A percentile compares a stretch with the other conserved stretches of the same genome.
phyloP scores from a whole-genome alignment of 2,888 invertebrate species.

The Pseudanteris insignis region DNA sequence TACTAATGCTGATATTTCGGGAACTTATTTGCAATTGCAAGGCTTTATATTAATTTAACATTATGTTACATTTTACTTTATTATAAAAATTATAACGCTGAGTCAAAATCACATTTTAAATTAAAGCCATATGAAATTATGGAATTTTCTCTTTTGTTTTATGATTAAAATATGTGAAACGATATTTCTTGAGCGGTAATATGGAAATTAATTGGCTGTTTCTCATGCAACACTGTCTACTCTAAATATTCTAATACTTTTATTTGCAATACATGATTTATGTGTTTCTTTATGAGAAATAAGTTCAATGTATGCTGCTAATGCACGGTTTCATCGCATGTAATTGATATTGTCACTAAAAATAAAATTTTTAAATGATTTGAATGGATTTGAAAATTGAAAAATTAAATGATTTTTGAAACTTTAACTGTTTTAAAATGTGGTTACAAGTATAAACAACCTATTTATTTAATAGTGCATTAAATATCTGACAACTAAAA shows the following conservation, averaged over 20 bases:
- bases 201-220: background rate
- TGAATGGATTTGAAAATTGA: no score
- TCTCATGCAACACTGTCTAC: slow-evolving; percentile 17
- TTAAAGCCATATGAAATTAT: no score
- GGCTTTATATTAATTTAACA: slow-evolving; percentile 26
- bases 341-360: slow-evolving; percentile 44
- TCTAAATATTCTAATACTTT: slow-evolving; percentile 6
- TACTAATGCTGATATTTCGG: slow-evolving; percentile 39
- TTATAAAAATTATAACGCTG: no score
- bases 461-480: no score
- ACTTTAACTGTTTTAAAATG: no score
- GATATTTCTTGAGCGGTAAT: background rate
- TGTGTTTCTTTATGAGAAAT: slow-evolving; percentile 31
- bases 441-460: no score
- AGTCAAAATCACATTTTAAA: no score
- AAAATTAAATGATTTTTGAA: no score
- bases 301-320: slow-evolving; percentile 49
- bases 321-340: slow-evolving; percentile 57
- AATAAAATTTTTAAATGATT: no score
- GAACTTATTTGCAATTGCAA: slow-evolving; percentile 45
- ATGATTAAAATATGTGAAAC: slow-evolving; percentile 1
- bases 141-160: no score
- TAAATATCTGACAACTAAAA: no score
- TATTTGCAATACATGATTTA: slow-evolving; percentile 29
- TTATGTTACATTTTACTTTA: slow-evolving; percentile 20